Base-by-base conservation (phyloP, 2,113 vertebrate species). In the Actinemys pallida region DNA sequence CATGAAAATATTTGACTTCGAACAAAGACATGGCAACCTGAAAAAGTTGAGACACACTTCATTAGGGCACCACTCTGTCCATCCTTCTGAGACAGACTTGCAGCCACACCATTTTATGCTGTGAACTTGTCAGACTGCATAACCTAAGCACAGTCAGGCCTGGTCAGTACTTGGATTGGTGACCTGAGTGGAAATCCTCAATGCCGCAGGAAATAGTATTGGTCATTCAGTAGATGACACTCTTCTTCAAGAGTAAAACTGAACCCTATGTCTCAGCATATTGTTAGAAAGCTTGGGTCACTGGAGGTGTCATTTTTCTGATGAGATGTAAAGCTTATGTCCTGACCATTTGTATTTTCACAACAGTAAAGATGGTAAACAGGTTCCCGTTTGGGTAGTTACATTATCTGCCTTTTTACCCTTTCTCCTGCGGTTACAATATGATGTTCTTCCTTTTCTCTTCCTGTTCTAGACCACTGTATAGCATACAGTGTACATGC, bases 281-380 rank as follows among this genome's bases (percentile, higher is more conserved):
- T 52, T 86, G 22, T 72, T 81, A 87, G 65, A 56, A 86, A 49
- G n/a, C 42, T n/a, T 62, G 59, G 13, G 59, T 14, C 56, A 89
- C 47, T 52, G 79, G 83, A 87, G 56, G 81, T 42, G 54, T 52
- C 45, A 56, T 1, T 10, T 80, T 84, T 92, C 75, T n/a, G 69
- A 83, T 50, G 65, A 87, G 16, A 3, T 89, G 31, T 0, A 0
- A 90, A 90, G 57, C 19, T 29, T 76, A 76, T 86, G 65, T 65
- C 57, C 83, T 3, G 75, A 81, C 83, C 42, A 90, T 10, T 59
- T 59, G 4, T 69, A 76, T 96, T 95, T 93, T 91, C 88, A 83
- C 24, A 93, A n/a, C 35, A 83, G 3, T 56, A 88, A 86, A n/a
- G 84, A 91, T 39, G 94, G 0, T 53, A 94, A 22, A 56, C 81